Conservation (phyloP, 1,140 invertebrate genomes). For the Drosophila ercepeae region DNA sequence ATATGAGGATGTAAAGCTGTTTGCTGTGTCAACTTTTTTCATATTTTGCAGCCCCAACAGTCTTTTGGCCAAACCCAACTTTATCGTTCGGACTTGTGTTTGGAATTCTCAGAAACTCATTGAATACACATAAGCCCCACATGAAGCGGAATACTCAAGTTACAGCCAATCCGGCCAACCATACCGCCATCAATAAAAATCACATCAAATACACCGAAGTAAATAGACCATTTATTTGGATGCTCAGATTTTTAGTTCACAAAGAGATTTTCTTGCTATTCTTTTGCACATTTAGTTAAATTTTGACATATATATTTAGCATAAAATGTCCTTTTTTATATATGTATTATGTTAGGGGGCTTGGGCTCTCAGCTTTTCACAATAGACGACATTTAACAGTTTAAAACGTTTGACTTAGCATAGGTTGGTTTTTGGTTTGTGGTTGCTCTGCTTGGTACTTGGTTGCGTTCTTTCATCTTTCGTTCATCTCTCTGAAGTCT, state of each 20-base stretch:
- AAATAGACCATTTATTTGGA: slow-evolving; percentile 70
- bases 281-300: slow-evolving; percentile 41
- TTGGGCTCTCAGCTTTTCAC: slow-evolving; percentile 17
- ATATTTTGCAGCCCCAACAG: slow-evolving; percentile 22
- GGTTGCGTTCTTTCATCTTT: slow-evolving; percentile 25
- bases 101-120: slow-evolving; percentile 6
- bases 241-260: slow-evolving; percentile 16
- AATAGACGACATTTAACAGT: slow-evolving; percentile 56
- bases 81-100: neutral
- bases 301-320: slow-evolving; percentile 29
- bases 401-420: slow-evolving; percentile 42
- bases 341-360: neutral
- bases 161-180: neutral
- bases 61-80: neutral
- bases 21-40: slow-evolving; percentile 30
- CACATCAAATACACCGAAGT: slow-evolving; percentile 57
- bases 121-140: slow-evolving; percentile 7
- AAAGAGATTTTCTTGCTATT: slow-evolving; percentile 4
- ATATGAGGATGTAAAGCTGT: slow-evolving; percentile 16
- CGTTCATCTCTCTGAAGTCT: neutral
- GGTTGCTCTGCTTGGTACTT: slow-evolving; percentile 23
- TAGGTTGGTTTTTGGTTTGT: slow-evolving; percentile 8
- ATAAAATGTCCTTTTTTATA: neutral
- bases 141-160: slow-evolving; percentile 4
- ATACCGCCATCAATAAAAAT: slow-evolving; percentile 1